Evolutionary conservation across 1,140 invertebrate genomes (phyloP), one percentile per base, ranked within the genome.

Genomic region (Heliconius hewitsoni): DNA sequence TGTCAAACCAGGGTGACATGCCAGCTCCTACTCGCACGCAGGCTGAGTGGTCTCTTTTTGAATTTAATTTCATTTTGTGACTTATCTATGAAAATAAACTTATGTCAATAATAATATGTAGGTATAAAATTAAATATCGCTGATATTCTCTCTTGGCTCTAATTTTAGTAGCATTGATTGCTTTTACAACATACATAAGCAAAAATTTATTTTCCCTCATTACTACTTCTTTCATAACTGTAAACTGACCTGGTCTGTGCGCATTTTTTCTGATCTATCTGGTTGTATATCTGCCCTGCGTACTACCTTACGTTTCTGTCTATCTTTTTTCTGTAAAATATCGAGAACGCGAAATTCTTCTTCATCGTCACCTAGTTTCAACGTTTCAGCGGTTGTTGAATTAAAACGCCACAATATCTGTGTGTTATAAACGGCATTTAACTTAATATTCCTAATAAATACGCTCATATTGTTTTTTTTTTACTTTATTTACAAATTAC

Each of bases 281-380:
- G 94, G 93, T 52, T 90, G 90, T 57, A 94, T 83, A 74, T 91
- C 89, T 34, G 83, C 78, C 60, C 86, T 89, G 0, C 89, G 84
- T 8, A 79, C 34, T 1, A 83, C 78, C 85, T 78, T 90, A 39
- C 84, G 86, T 37, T 93, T 88, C 27, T 85, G 74, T 70, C 84
- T 83, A n/a, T 90, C 85, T 55, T 81, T 88, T 79, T 91, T 94
- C 52, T 93, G 91, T 70, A 92, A 82, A 80, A 95, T 93, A 89
- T 94, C 92, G 0, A 95, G 81, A 11, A 95, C 93, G 9, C 94
- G 82, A 83, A 95, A 95, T 70, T 95, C 93, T 77, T 95, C 93
- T 39, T 95, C 93, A 8, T 92, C 90, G 8, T 90, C 89, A 13
- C 77, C 77, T 71, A 91, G 89, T 80, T 86, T 89, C 19, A 81